Conservation (phyloP, 2,113 vertebrate species). For the Ardeotis arabs region DNA sequence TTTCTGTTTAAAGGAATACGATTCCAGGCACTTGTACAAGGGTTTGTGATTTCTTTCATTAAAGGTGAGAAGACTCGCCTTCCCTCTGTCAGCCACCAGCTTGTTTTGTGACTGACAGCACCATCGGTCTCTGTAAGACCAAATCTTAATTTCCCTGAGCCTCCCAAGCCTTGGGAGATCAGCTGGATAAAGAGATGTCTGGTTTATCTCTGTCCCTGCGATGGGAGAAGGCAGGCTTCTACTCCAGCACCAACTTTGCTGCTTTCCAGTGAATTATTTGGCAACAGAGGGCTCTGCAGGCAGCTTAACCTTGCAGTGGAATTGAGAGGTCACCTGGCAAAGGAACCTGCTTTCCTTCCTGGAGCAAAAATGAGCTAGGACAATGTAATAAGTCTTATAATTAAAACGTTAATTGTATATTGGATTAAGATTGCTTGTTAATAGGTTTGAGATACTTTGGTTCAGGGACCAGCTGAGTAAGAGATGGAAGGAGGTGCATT, state of each 20-base stretch:
- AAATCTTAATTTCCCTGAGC: neutral
- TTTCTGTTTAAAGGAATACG: neutral
- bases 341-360: neutral
- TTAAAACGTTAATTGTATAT: neutral
- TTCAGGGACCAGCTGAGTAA: neutral
- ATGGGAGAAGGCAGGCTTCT: neutral
- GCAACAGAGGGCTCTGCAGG: neutral
- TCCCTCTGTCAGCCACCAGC: neutral
- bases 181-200: neutral
- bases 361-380: neutral
- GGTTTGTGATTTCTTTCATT: neutral
- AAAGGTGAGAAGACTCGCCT: neutral
- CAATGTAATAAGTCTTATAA: neutral
- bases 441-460: neutral
- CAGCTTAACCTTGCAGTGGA: neutral
- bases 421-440: neutral
- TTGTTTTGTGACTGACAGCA: neutral
- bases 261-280: neutral
- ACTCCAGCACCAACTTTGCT: neutral
- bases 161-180: neutral
- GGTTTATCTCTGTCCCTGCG: neutral
- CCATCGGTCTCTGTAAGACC: slow-evolving; percentile 3
- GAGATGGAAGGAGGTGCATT: neutral
- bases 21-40: neutral
- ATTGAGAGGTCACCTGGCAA: neutral